phyloP scores from a whole-genome alignment of 2,113 vertebrate genomes.

The Bungarus multicinctus region DNA sequence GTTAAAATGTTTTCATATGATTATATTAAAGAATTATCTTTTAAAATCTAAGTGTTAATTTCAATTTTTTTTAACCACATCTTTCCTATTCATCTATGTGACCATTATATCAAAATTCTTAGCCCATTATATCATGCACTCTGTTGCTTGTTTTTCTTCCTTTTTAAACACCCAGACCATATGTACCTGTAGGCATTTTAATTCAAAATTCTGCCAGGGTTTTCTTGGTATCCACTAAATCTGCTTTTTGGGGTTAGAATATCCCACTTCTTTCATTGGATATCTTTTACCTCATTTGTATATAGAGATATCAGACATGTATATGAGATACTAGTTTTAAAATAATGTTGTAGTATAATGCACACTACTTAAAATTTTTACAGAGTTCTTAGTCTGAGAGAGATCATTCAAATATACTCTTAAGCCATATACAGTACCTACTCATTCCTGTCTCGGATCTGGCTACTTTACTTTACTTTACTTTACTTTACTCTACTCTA shows the following conservation, averaged over 20 bases:
- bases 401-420: neutral
- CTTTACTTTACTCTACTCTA: too few relatives aligned
- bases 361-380: neutral
- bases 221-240: neutral
- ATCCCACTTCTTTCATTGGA: neutral
- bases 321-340: neutral
- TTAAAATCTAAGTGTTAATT: neutral
- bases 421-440: neutral
- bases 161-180: neutral
- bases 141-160: neutral
- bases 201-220: neutral
- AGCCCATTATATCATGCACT: neutral
- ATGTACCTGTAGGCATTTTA: neutral
- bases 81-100: neutral
- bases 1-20: neutral
- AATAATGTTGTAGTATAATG: neutral
- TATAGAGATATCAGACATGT: neutral
- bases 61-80: neutral
- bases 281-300: neutral
- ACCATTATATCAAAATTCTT: neutral
- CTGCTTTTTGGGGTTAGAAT: neutral
- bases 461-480: neutral
- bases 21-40: neutral
- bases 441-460: neutral
- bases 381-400: neutral